Base-by-base conservation (phyloP, 2,888 invertebrate genomes). In the Baccha elongata region DNA sequence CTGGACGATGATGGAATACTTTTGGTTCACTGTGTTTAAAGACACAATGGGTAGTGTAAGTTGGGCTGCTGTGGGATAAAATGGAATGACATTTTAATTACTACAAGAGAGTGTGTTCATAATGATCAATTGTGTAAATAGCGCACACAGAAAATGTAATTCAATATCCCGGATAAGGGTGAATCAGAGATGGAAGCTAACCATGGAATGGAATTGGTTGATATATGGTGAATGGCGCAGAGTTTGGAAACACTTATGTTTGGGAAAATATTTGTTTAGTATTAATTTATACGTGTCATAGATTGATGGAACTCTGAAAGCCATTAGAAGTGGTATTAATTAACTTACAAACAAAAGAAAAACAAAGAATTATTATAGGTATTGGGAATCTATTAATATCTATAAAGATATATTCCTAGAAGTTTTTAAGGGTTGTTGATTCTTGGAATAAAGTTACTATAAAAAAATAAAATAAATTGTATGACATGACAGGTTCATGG, bases 61-160 rank as follows among this genome's bases (percentile, higher is more conserved):
- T 32, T 65, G 60, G 44, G 62, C 44, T 60, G 44, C n/a, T n/a
- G 29, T 23, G 23, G 23, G 3, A 23, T 29, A 83, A 85, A 80
- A 87, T 85, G 87, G 86, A 88, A 89, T 88, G 88, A 89, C 89
- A 87, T 87, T 89, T 88, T 88, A 88, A 88, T 89, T 88, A 89
- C 89, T 89, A 89, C 87, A 88, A 87, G 60, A 67, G 68, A 74
- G 55, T 46, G 62, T 68, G 78, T 73, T 78, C 68, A 72, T 83
- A 68, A 73, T 78, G 78, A 72, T 83, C 78, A 78, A 83, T 83
- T 78, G 78, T 78, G 83, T 83, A 78, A 78, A 73, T 62, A 78
- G 64, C 58, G 72, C 42, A 50, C 13, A 26, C n/a, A n/a, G n/a
- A 50, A 67, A 72, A 53, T 68, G 76, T 72, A 83, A 83, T 83